phyloP scores from a whole-genome alignment of 2,888 invertebrate species.

The Drosophila longiperda region DNA sequence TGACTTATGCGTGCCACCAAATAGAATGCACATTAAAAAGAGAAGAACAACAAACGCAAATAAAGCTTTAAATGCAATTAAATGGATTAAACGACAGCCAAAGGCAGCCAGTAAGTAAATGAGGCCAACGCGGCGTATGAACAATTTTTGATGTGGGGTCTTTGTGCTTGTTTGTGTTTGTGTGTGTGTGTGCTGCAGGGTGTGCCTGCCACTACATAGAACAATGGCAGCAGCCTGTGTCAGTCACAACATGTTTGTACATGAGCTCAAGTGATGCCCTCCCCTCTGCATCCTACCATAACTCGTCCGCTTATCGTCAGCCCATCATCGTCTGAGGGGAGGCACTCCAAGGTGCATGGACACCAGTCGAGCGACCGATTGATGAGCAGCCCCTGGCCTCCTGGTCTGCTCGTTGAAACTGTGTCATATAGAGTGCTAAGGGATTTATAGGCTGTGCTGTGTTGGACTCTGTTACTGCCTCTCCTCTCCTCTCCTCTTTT shows the following conservation, averaged over 20 bases:
- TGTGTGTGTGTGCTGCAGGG: slow-evolving; percentile 25
- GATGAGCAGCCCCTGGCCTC: slow-evolving; percentile 52
- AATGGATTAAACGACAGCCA: slow-evolving; percentile 63
- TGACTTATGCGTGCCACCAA: slow-evolving; percentile 34
- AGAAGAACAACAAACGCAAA: slow-evolving; percentile 12
- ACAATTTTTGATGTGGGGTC: slow-evolving; percentile 13
- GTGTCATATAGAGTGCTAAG: slow-evolving; percentile 81
- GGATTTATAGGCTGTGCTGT: slow-evolving; percentile 65
- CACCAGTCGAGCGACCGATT: slow-evolving; percentile 63
- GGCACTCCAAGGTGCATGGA: slow-evolving; percentile 67
- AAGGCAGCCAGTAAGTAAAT: slow-evolving; percentile 21
- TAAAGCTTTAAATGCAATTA: slow-evolving; percentile 63
- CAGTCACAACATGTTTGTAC: slow-evolving; percentile 61
- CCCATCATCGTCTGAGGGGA: slow-evolving; percentile 64
- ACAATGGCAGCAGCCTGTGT: slow-evolving; percentile 55
- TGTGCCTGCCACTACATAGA: slow-evolving; percentile 38
- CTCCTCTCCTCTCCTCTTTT: not conserved
- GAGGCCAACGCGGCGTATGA: slow-evolving; percentile 52
- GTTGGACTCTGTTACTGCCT: slow-evolving; percentile 31
- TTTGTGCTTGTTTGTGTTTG: not conserved
- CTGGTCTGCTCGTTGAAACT: slow-evolving; percentile 47
- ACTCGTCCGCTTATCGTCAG: slow-evolving; percentile 59
- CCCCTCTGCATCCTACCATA: slow-evolving; percentile 2
- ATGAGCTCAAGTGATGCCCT: slow-evolving; percentile 21
- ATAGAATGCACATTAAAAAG: slow-evolving; percentile 22